Evolutionary conservation across 2,888 invertebrate genomes (phyloP), one percentile per base, ranked within the genome.

Genomic region (Dynastes tityus): DNA sequence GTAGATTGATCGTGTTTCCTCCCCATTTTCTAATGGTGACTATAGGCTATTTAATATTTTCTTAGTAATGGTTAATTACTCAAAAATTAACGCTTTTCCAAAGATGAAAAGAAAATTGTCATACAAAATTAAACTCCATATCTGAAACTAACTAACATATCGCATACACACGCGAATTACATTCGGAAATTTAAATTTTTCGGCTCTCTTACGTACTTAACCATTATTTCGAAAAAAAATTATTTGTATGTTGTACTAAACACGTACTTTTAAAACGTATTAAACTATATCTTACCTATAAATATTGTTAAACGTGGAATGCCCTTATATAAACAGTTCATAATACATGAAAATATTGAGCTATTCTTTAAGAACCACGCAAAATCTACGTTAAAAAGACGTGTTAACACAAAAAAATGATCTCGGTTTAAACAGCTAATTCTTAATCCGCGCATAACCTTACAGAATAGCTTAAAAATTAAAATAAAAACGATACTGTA

Each of bases 21-120:
- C 5, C 32, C 61, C 29, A 29, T 1, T 9, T 29, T 63, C 13
- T 32, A 13, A 32, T 63, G 45, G 45, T 11, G 45, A 8, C 45
- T 11, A 45, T 45, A 45, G 13, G 32, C 32, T 29, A 11, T 29
- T 51, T 51, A 68, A 51, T 51, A 61, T 61, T 74, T 74, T 74
- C 73, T 74, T 45, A 74, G 73, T 74, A 74, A 74, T 74, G 73
- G 73, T 74, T 74, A 74, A 74, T 37, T 74, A 74, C 73, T 74
- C n/a, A 45, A 45, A 11, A 45, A 45, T 45, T 45, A 8, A 45
- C 45, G 45, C 8, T 45, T 45, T 45, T 45, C 45, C 11, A 11
- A 45, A 45, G 8, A 1, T 11, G 45, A 45, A 45, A 45, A 45
- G 9, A 45, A 8, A 45, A 73, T 55, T 16, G 13, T 51, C 22